Evolutionary conservation across 2,888 invertebrate species (phyloP), one percentile per base, ranked within the genome.

Genomic region (Drosophila falleni): DNA sequence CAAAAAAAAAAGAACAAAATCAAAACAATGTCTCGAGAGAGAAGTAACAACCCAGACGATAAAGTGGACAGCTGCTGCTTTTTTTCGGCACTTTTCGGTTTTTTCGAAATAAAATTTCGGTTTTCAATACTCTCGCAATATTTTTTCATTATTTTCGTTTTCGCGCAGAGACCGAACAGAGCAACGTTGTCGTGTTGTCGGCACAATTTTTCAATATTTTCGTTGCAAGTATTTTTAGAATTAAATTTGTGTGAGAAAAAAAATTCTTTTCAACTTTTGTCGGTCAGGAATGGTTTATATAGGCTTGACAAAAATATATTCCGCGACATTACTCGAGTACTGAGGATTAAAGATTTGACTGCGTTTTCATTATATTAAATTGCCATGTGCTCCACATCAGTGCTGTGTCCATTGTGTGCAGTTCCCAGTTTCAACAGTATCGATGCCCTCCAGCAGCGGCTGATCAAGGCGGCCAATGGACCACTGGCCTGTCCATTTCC

Each of bases 341-440:
- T 60, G 41, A 50, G 44, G 39, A 51, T 50, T 41, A 11, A 39
- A 49, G 49, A 50, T 31, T 41, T 19, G 39, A 41, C 23, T 23
- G 41, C n/a, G 13, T 1, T 8, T 42, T 23, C 9, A 31, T 51
- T 6, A n/a, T 35, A 51, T 53, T 23, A 16, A 16, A 11, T 41
- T 11, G 37, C 23, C 50, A 93, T 93, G 93, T 93, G 94, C 89
- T 94, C 94, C 89, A 93, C 93, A 72, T 93, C 95, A 61, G 94
- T 97, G 78, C 93, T 96, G 63, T 97, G 97, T 92, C 97, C 97
- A 35, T 92, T 97, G 90, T 97, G 97, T 93, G 94, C 95, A 61
- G 95, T 96, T 90, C 94, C 95, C 73, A 95, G 95, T 84, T 97
- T 97, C 90, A 93, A 94, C 81, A 95, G 95, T 62, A 94, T 96